Evolutionary conservation across 2,797 vertebrate species (phyloP), one percentile per base, ranked within the genome.

Genomic region (Leptatherina wallacei): DNA sequence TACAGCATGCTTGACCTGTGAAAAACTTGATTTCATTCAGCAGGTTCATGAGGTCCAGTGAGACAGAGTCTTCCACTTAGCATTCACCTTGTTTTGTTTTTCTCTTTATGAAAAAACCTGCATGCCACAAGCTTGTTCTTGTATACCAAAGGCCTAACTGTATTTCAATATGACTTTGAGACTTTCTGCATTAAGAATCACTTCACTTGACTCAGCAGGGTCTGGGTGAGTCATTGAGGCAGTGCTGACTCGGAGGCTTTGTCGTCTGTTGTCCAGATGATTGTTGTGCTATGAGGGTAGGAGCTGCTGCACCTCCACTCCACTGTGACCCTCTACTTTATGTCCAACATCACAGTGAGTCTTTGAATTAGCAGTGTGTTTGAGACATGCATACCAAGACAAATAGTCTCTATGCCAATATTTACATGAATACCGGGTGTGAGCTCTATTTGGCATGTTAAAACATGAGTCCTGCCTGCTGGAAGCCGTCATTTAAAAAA

Each of bases 141-240:
- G 10, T 12, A 32, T 24, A 35, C 67, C 22, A 0, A 2, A 18
- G n/a, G 47, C 22, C 14, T 24, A 30, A 64, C 64, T 67, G 18
- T 47, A 1, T 64, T 61, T 71, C 16, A 74, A 14, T 59, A 56
- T 49, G 70, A 80, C 54, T 77, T 74, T 18, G 71, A 77, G 61
- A 71, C 22, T 73, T 73, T 69, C 52, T 78, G 69, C 62, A 73
- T 69, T 52, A 71, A 74, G 71, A 81, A 80, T 75, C 69, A 58
- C 73, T 78, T 38, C 42, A n/a, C 75, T 86, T 86, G 84, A 89
- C 82, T 90, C 86, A 85, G 84, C 87, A 30, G 40, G 72, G 78
- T 60, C 80, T 4, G 78, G 62, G 61, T 90, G 90, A 90, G 74
- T 92, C 88, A 92, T 7, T 22, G 61, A 81, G 68, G 80, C 85